Percentiles rank a stretch among this genome's conserved stretches.
phyloP scores from a whole-genome alignment of 2,888 invertebrate species.

The Myathropa florea region DNA sequence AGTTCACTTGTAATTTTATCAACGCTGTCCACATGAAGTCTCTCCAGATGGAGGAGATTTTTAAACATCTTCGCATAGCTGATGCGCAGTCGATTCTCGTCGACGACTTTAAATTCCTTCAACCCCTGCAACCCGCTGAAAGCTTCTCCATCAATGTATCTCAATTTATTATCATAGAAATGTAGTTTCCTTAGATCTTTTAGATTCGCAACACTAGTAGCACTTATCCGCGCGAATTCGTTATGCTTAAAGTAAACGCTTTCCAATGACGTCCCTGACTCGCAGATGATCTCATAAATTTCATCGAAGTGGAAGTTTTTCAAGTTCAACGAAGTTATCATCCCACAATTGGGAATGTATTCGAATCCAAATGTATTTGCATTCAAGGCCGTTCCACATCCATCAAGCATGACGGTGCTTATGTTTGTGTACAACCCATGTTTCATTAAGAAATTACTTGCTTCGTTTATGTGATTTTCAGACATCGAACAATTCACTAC shows the following conservation, averaged over 20 bases:
- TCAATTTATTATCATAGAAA: constrained; percentile 74
- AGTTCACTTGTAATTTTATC: constrained; percentile 67
- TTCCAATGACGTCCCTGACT: constrained; percentile 54
- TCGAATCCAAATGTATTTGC: constrained; percentile 76
- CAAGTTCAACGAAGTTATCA: constrained; percentile 73
- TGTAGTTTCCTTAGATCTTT: constrained; percentile 71
- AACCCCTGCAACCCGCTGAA: constrained; percentile 69
- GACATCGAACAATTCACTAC: constrained; percentile 55
- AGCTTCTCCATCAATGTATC: constrained; percentile 72
- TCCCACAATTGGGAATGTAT: constrained; percentile 75
- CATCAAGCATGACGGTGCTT: constrained; percentile 74
- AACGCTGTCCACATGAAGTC: constrained; percentile 13
- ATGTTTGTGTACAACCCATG: constrained; percentile 71
- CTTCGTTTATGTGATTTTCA: constrained; percentile 25
- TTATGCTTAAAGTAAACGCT: constrained; percentile 73
- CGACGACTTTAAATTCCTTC: constrained; percentile 51
- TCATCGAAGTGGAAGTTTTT: constrained; percentile 74
- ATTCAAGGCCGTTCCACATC: constrained; percentile 75
- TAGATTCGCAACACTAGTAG: constrained; percentile 72
- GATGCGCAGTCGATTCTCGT: constrained; percentile 33
- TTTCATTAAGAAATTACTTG: constrained; percentile 23
- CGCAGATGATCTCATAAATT: constrained; percentile 73
- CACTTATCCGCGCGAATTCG: constrained; percentile 74
- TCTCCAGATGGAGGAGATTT: constrained; percentile 31
- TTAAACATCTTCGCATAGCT: constrained; percentile 38